Percentiles rank a stretch among this genome's conserved stretches.
These are phyloP conservation scores for Coendou prehensilis DNA, from an alignment of 2,797 vertebrate genomes.

Conservation along the genomic window DNA sequence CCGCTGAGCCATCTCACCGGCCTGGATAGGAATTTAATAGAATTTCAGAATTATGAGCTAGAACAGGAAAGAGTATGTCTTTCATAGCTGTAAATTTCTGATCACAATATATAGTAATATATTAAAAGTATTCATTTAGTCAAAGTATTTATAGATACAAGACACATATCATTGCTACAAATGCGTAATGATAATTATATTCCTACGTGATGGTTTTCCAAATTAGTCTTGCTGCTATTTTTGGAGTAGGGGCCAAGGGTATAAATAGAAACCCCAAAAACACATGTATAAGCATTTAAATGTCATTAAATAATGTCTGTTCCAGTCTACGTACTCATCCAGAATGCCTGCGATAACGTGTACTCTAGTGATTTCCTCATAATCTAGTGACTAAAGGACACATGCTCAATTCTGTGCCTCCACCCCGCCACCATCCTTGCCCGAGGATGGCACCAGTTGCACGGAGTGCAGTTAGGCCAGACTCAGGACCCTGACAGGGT, in stretches of 20 bases:
- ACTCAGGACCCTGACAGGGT: background rate
- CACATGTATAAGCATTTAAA: background rate
- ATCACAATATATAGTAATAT: background rate
- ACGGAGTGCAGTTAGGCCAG: no score
- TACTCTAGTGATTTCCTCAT: background rate
- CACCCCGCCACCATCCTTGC: accelerated
- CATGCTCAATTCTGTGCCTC: no score
- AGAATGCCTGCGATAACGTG: background rate
- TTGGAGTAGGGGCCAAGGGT: background rate
- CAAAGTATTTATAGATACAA: background rate
- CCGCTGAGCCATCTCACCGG: no score
- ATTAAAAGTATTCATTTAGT: background rate
- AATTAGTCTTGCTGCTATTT: background rate
- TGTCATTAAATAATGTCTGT: background rate
- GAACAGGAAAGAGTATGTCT: background rate
- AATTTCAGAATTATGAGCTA: background rate
- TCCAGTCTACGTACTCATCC: background rate
- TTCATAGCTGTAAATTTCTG: background rate
- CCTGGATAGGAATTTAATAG: background rate
- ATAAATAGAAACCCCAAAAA: background rate
- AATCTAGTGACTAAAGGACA: background rate
- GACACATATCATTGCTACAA: background rate
- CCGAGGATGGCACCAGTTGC: background rate
- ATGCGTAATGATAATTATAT: background rate
- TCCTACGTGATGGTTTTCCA: background rate